Evolutionary conservation across 2,888 invertebrate genomes (phyloP), one percentile per base, ranked within the genome.

Genomic region (Neoascia interrupta): DNA sequence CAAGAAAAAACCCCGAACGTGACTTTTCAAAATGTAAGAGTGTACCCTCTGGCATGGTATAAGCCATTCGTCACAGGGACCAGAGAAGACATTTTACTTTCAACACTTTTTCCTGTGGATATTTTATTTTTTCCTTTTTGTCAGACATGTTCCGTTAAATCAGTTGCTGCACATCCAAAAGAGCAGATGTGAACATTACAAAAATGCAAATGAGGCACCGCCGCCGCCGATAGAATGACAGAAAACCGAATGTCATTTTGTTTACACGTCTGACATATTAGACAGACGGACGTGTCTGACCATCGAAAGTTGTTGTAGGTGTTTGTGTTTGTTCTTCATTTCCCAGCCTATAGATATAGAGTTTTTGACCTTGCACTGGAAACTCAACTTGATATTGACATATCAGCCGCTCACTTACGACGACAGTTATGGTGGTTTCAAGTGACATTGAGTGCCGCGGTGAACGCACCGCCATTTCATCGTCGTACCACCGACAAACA

Each of bases 291-390:
- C 68, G 74, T 74, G 74, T 68, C 74, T 68, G 74, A 49, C 74
- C 61, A 21, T 61, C 54, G 28, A 28, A 18, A 36, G 56, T 41
- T 68, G 39, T 31, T 41, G 53, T 6, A 45, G 47, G 45, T 49
- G 37, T 39, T 39, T 23, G 0, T 18, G 18, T 18, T 61, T 4
- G 2, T 10, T 43, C 2, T n/a, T 34, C 10, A 37, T 64, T 72
- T 56, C 53, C 16, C 34, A 53, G 16, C 15, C 43, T n/a, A n/a
- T n/a, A n/a, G n/a, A n/a, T n/a, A 43, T 18, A 41, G 23, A 49
- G 53, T 41, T 58, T 60, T 68, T 74, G 74, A 74, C 74, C 74
- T 74, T 74, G 74, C 47, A 53, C 68, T 68, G 60, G n/a, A 13
- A 68, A 54, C 45, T 54, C 6, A 61, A 58, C 58, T 66, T 45